Conservation (phyloP, 53 echinoderm and acorn worm species). For the Henricia sp. region DNA sequence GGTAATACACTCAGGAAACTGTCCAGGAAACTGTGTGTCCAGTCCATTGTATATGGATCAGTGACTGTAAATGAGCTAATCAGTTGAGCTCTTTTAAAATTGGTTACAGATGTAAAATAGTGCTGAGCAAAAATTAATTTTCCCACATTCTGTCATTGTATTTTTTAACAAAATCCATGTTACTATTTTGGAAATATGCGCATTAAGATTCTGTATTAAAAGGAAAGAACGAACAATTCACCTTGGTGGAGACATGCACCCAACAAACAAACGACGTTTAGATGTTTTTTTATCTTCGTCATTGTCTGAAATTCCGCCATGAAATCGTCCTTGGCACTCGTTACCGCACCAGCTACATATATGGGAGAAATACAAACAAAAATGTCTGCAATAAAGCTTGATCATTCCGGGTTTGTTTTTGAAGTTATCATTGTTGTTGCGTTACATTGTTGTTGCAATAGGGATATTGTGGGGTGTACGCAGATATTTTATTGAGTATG, state of each 20-base stretch:
- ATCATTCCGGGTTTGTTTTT: too few relatives aligned
- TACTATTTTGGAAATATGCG: background rate
- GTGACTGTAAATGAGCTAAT: background rate
- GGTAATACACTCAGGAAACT: too few relatives aligned
- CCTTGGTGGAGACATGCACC: background rate
- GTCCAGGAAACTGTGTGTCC: too few relatives aligned
- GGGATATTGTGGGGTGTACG: too few relatives aligned
- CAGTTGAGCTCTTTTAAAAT: background rate
- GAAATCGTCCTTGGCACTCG: too few relatives aligned
- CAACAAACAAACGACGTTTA: background rate
- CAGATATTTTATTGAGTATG: too few relatives aligned
- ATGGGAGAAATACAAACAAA: too few relatives aligned
- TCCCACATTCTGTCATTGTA: background rate
- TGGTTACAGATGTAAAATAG: background rate
- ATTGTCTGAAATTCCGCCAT: background rate
- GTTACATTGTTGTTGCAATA: too few relatives aligned
- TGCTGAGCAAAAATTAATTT: background rate
- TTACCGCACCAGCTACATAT: too few relatives aligned
- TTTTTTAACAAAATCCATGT: background rate
- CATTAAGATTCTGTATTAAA: background rate
- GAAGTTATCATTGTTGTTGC: too few relatives aligned
- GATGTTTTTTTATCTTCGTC: background rate
- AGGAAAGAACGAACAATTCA: background rate
- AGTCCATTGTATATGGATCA: background rate
- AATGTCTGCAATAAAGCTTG: too few relatives aligned